Conservation (phyloP, 2,797 vertebrate genomes). For the Novumbra hubbsi region DNA sequence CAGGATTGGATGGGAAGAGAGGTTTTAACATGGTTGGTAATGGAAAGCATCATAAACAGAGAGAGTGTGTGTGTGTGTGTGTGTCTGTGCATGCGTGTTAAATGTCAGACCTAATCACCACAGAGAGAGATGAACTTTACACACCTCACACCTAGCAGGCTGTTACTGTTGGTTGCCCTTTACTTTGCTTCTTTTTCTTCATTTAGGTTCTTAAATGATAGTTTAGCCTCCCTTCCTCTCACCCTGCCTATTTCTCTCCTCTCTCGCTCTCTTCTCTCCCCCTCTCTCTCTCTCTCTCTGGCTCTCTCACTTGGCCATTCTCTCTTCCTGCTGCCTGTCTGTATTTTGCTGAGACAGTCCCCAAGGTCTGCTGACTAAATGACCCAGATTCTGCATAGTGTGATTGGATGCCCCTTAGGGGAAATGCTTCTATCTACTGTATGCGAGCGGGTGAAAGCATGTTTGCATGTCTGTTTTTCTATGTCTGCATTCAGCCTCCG, state of each 20-base stretch:
- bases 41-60: not conserved
- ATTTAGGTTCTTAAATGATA: not conserved
- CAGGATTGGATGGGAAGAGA: not conserved
- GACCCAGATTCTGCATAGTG: conserved; percentile 68
- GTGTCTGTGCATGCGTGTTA: not conserved
- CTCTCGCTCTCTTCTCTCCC: not conserved
- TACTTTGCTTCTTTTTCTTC: not conserved
- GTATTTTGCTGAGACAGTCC: conserved; percentile 68
- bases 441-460: conserved; percentile 8
- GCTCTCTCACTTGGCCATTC: not conserved
- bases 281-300: conserved; percentile 6
- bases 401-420: conserved; percentile 49
- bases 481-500: not conserved
- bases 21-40: not conserved
- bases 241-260: not conserved
- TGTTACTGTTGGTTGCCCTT: conserved; percentile 40
- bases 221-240: conserved; percentile 8
- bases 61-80: not conserved
- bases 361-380: conserved; percentile 72
- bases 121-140: not conserved
- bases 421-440: conserved; percentile 18
- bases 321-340: not conserved
- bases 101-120: conserved; percentile 3
- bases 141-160: not conserved
- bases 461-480: conserved; percentile 6